These are phyloP conservation scores for Pristionchus mayeri DNA, from an alignment of 2,888 invertebrate species.

Conservation along the genomic window DNA sequence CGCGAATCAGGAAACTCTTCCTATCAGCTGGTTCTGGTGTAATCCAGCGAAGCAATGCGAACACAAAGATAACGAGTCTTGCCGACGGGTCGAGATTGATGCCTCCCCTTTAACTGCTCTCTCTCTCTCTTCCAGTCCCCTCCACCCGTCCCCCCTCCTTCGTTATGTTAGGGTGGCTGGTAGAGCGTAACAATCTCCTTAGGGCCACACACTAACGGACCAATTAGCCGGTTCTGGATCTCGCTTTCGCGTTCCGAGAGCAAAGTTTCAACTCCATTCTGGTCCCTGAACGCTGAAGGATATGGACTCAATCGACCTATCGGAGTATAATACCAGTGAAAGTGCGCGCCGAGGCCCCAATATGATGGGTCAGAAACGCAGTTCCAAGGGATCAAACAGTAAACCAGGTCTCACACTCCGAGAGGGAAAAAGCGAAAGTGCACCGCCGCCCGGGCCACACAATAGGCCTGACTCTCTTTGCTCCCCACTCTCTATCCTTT, in stretches of 20 bases:
- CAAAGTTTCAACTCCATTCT: background rate
- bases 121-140: no score
- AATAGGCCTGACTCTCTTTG: no score
- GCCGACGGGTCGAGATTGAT: background rate
- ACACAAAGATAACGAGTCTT: conserved; percentile 1
- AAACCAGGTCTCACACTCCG: background rate
- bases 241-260: background rate
- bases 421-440: background rate
- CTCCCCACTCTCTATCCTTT: no score
- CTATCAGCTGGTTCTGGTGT: background rate
- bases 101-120: background rate
- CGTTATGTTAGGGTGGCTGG: background rate
- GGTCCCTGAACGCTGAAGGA: no score
- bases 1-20: no score
- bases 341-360: no score
- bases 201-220: background rate
- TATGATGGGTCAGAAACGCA: no score
- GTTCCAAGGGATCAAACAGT: background rate
- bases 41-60: background rate
- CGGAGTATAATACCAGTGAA: no score
- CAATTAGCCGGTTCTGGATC: conserved; percentile 27
- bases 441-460: background rate
- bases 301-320: no score
- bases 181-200: conserved; percentile 2
- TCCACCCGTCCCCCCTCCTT: background rate